These are phyloP conservation scores for Dolichomitus sp. DNA, from an alignment of 2,888 invertebrate species.

Conservation along the genomic window DNA sequence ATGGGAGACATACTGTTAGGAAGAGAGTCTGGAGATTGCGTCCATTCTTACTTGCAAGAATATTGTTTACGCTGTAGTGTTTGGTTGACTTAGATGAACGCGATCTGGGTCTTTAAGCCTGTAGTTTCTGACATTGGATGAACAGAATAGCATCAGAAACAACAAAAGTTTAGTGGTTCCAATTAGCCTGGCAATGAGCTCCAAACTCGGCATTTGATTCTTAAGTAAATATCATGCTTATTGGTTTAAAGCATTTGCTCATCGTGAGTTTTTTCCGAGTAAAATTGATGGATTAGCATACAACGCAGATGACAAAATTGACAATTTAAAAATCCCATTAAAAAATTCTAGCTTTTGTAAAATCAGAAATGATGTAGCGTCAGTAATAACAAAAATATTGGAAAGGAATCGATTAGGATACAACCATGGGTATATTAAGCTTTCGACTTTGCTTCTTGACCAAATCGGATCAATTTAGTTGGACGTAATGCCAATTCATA, in stretches of 20 bases:
- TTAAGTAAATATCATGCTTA: not conserved
- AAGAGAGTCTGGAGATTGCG: slow-evolving; percentile 23
- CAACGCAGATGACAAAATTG: not conserved
- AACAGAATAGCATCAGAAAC: slow-evolving; percentile 19
- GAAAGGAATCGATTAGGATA: not conserved
- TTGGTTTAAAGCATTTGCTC: too few species aligned
- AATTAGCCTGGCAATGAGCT: slow-evolving; percentile 32
- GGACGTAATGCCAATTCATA: not conserved
- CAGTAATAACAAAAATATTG: not conserved
- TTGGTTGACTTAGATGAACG: not conserved
- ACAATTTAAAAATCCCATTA: not conserved
- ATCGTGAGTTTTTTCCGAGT: too few species aligned
- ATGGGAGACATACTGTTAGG: slow-evolving; percentile 41
- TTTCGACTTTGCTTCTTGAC: not conserved
- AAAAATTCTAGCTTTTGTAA: not conserved
- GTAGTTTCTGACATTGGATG: not conserved
- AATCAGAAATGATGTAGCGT: not conserved
- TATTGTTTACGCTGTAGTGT: slow-evolving; percentile 6
- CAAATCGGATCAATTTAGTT: not conserved
- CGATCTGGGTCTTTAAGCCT: slow-evolving; percentile 21
- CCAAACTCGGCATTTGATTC: not conserved
- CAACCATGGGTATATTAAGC: not conserved
- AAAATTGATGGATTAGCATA: not conserved
- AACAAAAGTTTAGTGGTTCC: slow-evolving; percentile 23
- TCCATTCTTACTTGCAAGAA: slow-evolving; percentile 17